Percentiles rank a stretch among this genome's conserved stretches.
phyloP scores from a whole-genome alignment of 2,888 invertebrate genomes.

The Carabus problematicus region DNA sequence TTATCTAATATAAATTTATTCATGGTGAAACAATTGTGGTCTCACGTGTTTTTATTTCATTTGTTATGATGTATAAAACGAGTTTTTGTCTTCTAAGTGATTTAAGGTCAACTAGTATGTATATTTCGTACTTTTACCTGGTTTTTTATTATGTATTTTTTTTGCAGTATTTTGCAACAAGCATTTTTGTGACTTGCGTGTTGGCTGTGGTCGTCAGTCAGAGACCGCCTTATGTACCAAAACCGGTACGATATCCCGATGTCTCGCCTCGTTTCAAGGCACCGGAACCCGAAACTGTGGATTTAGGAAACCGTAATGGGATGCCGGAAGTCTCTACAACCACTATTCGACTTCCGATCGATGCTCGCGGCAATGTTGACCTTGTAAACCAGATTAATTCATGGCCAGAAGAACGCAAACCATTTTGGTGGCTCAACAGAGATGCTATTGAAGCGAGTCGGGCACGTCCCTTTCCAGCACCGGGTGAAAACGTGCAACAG shows the following conservation, averaged over 20 bases:
- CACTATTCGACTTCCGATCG: slow-evolving; percentile 65
- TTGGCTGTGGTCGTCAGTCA: slow-evolving; percentile 60
- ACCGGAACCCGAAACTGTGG: slow-evolving; percentile 46
- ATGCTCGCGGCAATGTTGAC: slow-evolving; percentile 70
- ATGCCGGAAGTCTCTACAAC: slow-evolving; percentile 47
- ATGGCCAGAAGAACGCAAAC: slow-evolving; percentile 71
- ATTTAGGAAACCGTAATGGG: slow-evolving; percentile 28
- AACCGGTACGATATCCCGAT: slow-evolving; percentile 67
- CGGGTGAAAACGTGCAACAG: slow-evolving; percentile 36
- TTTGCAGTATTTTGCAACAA: not conserved
- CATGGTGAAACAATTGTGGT: not conserved
- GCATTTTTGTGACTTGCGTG: slow-evolving; percentile 18
- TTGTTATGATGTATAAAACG: not conserved
- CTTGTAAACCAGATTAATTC: slow-evolving; percentile 69
- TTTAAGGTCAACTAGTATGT: slow-evolving; percentile 8
- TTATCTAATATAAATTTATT: too few relatives aligned
- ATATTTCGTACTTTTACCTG: not conserved
- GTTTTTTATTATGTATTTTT: not conserved
- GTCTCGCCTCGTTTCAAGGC: slow-evolving; percentile 59
- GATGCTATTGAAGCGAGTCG: slow-evolving; percentile 65
- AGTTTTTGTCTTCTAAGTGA: not conserved
- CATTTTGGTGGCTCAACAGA: slow-evolving; percentile 78
- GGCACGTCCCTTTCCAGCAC: slow-evolving; percentile 54
- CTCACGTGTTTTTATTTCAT: too few relatives aligned
- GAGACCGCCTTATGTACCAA: slow-evolving; percentile 71